Evolutionary conservation across 53 echinoderm and acorn worm genomes (phyloP).

Genomic region (Actinopyga echinites): DNA sequence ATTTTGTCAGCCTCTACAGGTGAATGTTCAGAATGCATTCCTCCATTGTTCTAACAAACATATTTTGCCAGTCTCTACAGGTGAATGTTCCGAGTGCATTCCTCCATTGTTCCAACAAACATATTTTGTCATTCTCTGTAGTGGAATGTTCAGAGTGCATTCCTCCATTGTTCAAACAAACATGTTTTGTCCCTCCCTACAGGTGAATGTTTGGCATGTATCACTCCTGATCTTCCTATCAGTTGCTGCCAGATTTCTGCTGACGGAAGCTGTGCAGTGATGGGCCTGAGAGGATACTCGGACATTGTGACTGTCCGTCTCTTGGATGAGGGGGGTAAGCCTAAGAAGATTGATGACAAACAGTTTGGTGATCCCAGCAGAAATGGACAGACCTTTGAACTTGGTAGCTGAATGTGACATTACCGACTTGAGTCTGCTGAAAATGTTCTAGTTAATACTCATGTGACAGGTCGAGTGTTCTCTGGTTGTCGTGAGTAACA

Average conservation of each 20-base stretch:
- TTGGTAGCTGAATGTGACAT: background rate
- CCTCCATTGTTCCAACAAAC: too few species aligned
- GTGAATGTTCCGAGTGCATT: too few species aligned
- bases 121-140: background rate
- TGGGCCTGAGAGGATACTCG: conserved; percentile 71
- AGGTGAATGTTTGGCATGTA: conserved; percentile 82
- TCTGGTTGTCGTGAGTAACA: too few species aligned
- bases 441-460: too few species aligned
- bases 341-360: conserved; percentile 62
- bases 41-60: too few species aligned
- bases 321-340: conserved; percentile 68
- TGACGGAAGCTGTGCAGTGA: conserved; percentile 86
- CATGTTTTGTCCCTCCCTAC: background rate
- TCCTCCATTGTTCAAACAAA: conserved; percentile 63
- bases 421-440: too few species aligned
- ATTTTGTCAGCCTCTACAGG: too few species aligned
- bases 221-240: conserved; percentile 93
- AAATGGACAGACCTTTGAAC: conserved; percentile 68
- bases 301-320: conserved; percentile 84
- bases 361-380: conserved; percentile 68
- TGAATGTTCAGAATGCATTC: too few species aligned
- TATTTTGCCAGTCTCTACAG: background rate
- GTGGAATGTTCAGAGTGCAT: conserved; percentile 73
- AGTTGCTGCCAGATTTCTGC: conserved; percentile 99
- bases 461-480: too few species aligned